phyloP scores from a whole-genome alignment of 1,140 invertebrate genomes.

The Hycleus cichorii region DNA sequence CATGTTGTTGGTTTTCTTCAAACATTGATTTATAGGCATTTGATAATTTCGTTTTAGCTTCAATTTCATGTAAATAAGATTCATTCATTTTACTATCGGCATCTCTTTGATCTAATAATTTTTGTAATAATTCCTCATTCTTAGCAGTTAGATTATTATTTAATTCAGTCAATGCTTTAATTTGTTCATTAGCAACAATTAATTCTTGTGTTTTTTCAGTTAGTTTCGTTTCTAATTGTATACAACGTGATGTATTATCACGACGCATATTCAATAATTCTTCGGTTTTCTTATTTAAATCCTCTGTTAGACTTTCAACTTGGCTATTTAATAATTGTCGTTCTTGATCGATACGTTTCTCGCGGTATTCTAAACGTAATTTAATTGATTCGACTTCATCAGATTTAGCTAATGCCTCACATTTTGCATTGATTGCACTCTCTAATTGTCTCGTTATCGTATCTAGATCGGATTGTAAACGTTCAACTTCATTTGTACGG shows the following conservation, averaged over 20 bases:
- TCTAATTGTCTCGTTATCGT: slow-evolving; percentile 59
- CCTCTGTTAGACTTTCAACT: slow-evolving; percentile 64
- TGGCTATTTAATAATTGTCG: slow-evolving; percentile 64
- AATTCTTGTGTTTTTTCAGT: slow-evolving; percentile 74
- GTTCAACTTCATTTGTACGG: slow-evolving; percentile 60
- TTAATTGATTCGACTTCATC: slow-evolving; percentile 76
- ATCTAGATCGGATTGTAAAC: slow-evolving; percentile 55
- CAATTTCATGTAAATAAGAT: slow-evolving; percentile 75
- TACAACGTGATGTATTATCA: slow-evolving; percentile 61
- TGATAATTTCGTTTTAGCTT: slow-evolving; percentile 75
- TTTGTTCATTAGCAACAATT: slow-evolving; percentile 53
- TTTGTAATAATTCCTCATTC: slow-evolving; percentile 65
- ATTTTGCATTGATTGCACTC: slow-evolving; percentile 65
- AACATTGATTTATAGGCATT: slow-evolving; percentile 74
- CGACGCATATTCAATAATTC: slow-evolving; percentile 68
- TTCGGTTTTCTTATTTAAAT: slow-evolving; percentile 64
- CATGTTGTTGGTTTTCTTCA: slow-evolving; percentile 68
- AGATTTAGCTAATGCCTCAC: slow-evolving; percentile 67
- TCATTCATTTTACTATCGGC: slow-evolving; percentile 69
- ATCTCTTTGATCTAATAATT: slow-evolving; percentile 67
- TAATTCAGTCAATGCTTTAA: slow-evolving; percentile 55
- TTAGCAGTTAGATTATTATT: slow-evolving; percentile 60
- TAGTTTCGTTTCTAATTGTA: slow-evolving; percentile 70
- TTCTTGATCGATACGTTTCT: slow-evolving; percentile 78
- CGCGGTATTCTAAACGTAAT: slow-evolving; percentile 67